These are phyloP conservation scores for Asarcornis scutulata DNA, from an alignment of 2,113 vertebrate species.

Conservation along the genomic window DNA sequence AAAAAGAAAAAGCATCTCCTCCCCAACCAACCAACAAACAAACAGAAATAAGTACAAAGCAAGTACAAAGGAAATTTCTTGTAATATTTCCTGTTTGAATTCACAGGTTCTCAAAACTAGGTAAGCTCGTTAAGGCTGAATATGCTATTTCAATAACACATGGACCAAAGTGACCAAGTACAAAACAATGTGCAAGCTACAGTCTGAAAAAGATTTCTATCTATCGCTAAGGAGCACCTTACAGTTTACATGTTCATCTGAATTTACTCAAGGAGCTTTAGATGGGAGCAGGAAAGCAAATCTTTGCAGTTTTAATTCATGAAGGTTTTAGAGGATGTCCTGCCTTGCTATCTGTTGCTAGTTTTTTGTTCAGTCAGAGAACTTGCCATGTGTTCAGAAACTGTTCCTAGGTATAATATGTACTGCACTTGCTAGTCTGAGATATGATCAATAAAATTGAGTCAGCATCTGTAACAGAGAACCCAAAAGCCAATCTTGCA, in stretches of 20 bases:
- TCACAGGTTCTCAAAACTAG: not conserved
- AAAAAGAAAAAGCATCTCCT: too few species aligned
- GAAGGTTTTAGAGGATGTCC: not conserved
- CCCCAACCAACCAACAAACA: too few species aligned
- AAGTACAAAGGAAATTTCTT: not conserved
- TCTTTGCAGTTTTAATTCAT: not conserved
- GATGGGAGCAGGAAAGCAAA: not conserved
- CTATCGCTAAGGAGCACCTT: not conserved
- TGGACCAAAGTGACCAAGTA: not conserved
- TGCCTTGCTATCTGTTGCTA: not conserved
- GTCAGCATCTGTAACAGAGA: not conserved
- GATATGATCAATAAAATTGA: slow-evolving; percentile 46
- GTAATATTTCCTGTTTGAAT: not conserved
- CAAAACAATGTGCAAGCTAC: not conserved
- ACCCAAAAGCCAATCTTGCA: not conserved
- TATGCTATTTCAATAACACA: not conserved
- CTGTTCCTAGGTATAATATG: not conserved
- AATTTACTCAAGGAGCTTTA: not conserved
- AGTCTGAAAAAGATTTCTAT: not conserved
- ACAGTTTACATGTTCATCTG: not conserved
- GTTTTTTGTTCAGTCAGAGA: not conserved
- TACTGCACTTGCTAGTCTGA: not conserved
- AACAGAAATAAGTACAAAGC: not conserved
- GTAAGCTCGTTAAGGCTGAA: not conserved
- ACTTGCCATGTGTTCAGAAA: not conserved